Conservation (phyloP, 2,888 invertebrate species). For the Drosophila mimica region DNA sequence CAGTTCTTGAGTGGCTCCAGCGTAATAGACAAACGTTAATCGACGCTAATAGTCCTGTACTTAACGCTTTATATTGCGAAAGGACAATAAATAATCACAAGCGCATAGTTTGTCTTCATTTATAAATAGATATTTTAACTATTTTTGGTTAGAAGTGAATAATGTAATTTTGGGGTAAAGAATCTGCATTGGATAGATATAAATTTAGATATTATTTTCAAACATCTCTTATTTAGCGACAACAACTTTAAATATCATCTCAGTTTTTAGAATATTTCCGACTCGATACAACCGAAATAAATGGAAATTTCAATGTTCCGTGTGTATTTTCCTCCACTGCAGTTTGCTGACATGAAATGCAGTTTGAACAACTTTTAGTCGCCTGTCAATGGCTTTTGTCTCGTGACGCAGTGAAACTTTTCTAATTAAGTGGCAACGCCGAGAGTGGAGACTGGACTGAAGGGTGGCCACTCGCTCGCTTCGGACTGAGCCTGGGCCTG, state of each 20-base stretch:
- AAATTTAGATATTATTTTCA: not conserved
- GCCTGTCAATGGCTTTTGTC: slow-evolving; percentile 78
- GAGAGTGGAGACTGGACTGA: slow-evolving; percentile 26
- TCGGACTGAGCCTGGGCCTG: slow-evolving; percentile 42
- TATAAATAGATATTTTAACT: not conserved
- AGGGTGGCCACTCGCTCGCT: slow-evolving; percentile 52
- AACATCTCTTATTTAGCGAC: not conserved
- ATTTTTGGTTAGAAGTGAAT: not conserved
- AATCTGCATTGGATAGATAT: no score
- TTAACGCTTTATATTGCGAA: slow-evolving; percentile 6
- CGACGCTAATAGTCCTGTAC: slow-evolving; percentile 51
- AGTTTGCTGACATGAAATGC: slow-evolving; percentile 43
- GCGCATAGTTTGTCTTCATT: not conserved
- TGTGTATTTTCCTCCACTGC: slow-evolving; percentile 6
- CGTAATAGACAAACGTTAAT: slow-evolving; percentile 45
- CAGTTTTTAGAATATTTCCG: not conserved
- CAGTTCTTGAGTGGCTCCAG: slow-evolving; percentile 16
- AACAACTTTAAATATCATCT: not conserved
- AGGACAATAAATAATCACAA: not conserved
- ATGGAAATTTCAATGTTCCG: not conserved
- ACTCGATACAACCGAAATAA: not conserved
- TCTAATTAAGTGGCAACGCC: slow-evolving; percentile 79
- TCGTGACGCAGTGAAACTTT: slow-evolving; percentile 75
- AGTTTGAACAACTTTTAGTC: slow-evolving; percentile 64
- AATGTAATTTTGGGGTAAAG: not conserved